A percentile compares a stretch with the other conserved stretches of the same genome.
phyloP scores from a whole-genome alignment of 2,797 vertebrate species.

The Salarias fasciatus region DNA sequence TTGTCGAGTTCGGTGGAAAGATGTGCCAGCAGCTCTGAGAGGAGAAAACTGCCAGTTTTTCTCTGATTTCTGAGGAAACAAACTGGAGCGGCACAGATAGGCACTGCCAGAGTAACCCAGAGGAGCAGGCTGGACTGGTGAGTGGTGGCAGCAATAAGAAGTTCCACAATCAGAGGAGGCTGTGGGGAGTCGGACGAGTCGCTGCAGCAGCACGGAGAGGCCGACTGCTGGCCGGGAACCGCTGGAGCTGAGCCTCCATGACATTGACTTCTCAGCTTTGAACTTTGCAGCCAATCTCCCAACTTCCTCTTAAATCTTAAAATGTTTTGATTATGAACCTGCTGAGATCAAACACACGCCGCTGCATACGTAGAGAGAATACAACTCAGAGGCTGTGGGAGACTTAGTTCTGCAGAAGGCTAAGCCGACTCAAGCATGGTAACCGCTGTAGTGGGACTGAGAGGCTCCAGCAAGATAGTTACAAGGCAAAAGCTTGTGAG shows the following conservation, averaged over 20 bases:
- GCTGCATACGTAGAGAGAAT: constrained; percentile 10
- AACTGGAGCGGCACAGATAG: constrained; percentile 43
- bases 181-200: constrained; percentile 23
- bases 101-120: constrained; percentile 46
- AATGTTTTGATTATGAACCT: constrained; percentile 26
- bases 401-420: not conserved
- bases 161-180: constrained; percentile 19
- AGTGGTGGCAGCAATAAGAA: constrained; percentile 61
- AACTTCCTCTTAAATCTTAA: constrained; percentile 26
- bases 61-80: constrained; percentile 59
- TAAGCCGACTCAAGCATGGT: constrained; percentile 2
- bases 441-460: constrained; percentile 18
- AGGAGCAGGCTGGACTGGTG: constrained; percentile 54
- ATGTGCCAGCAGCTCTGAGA: constrained; percentile 33
- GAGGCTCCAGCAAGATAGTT: constrained; percentile 13
- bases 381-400: not conserved
- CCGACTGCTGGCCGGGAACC: not conserved
- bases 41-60: constrained; percentile 41
- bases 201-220: constrained; percentile 16
- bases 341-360: constrained; percentile 37
- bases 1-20: constrained; percentile 37
- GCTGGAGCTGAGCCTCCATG: constrained; percentile 1
- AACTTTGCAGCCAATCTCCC: constrained; percentile 12
- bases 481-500: not conserved
- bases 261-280: constrained; percentile 3